A percentile compares a stretch with the other conserved stretches of the same genome.
These are phyloP conservation scores for Lingula anatina DNA, from an alignment of 2,888 invertebrate species.

Conservation along the genomic window DNA sequence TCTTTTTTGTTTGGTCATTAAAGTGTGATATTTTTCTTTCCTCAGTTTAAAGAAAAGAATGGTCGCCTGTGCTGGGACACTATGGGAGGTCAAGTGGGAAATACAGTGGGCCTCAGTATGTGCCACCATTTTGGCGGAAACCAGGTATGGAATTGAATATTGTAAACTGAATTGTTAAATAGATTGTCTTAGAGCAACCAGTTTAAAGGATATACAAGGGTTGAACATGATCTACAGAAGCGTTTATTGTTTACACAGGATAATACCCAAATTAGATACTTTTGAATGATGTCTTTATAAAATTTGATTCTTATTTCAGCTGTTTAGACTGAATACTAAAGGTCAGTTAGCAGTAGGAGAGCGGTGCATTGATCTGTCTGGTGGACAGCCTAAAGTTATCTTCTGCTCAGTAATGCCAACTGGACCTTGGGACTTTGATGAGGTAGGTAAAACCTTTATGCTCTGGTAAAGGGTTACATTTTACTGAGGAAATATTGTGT, in stretches of 20 bases:
- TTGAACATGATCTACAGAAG: no score
- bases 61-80: slow-evolving; percentile 76
- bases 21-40: slow-evolving; percentile 18
- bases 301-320: no score
- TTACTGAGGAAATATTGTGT: no score
- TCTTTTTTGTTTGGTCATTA: no score
- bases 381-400: slow-evolving; percentile 75
- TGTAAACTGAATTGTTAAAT: no score
- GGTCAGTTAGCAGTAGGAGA: slow-evolving; percentile 95
- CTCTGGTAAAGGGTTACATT: no score
- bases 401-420: slow-evolving; percentile 89
- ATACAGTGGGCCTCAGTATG: slow-evolving; percentile 81
- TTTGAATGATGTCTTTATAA: no score
- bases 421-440: slow-evolving; percentile 91
- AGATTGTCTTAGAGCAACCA: no score
- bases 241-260: no score
- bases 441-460: no score
- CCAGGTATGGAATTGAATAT: slow-evolving; percentile 61
- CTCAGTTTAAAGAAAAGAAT: slow-evolving; percentile 32
- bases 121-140: slow-evolving; percentile 96
- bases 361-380: slow-evolving; percentile 85
- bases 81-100: slow-evolving; percentile 80
- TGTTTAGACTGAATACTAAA: slow-evolving; percentile 84
- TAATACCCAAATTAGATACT: no score
- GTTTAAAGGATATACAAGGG: no score